Evolutionary conservation across 2,797 vertebrate species (phyloP).

Genomic region (Urophycis tenuis): DNA sequence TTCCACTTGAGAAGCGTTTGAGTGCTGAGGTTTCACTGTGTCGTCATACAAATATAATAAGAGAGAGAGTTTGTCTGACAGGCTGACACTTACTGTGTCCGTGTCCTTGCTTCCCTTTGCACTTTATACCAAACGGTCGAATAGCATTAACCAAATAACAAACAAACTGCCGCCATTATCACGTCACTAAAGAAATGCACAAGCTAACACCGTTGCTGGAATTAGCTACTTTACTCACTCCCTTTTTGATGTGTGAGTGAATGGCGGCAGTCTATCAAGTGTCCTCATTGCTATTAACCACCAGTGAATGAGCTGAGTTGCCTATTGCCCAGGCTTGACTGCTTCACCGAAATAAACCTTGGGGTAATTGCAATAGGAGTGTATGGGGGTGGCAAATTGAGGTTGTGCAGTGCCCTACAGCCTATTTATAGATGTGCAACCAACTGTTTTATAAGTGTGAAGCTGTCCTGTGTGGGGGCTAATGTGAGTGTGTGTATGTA

Average conservation of each 20-base stretch:
- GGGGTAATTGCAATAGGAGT: slow-evolving; percentile 75
- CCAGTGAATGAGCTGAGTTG: slow-evolving; percentile 62
- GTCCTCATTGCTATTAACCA: slow-evolving; percentile 66
- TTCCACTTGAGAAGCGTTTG: too few relatives aligned
- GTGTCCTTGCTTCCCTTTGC: neutral
- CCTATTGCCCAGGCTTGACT: slow-evolving; percentile 70
- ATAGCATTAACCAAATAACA: slow-evolving; percentile 18
- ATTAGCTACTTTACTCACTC: slow-evolving; percentile 43
- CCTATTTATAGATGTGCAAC: slow-evolving; percentile 75
- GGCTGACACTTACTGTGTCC: neutral
- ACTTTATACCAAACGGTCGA: neutral
- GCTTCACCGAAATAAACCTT: slow-evolving; percentile 75
- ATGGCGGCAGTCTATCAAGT: slow-evolving; percentile 58
- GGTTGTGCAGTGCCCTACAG: slow-evolving; percentile 71
- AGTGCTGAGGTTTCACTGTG: too few relatives aligned
- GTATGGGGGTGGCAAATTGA: slow-evolving; percentile 72
- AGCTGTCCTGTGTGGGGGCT: slow-evolving; percentile 3
- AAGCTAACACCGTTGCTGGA: slow-evolving; percentile 32
- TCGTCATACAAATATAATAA: neutral
- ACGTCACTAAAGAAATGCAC: neutral
- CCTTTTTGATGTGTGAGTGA: slow-evolving; percentile 60
- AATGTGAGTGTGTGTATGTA: slow-evolving; percentile 7
- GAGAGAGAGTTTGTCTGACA: neutral
- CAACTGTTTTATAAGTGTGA: slow-evolving; percentile 68
- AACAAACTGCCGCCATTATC: slow-evolving; percentile 18